A percentile compares a stretch with the other conserved stretches of the same genome.
These are phyloP conservation scores for Spicauda simplicius DNA, from an alignment of 2,888 invertebrate genomes.

Conservation along the genomic window DNA sequence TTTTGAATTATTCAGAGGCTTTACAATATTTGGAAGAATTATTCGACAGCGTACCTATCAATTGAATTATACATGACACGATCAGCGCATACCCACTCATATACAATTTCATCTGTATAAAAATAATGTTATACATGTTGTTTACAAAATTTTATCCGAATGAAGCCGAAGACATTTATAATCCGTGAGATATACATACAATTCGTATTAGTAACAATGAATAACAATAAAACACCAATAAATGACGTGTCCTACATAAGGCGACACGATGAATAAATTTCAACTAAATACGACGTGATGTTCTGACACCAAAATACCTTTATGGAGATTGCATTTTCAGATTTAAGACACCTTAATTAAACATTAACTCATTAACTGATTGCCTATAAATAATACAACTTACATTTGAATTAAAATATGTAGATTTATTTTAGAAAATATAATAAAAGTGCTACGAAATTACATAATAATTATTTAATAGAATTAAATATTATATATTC, in stretches of 20 bases:
- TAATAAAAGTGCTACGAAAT: no score
- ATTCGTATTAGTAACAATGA: constrained; percentile 49
- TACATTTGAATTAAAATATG: no score
- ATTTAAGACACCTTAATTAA: neutral
- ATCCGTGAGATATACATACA: constrained; percentile 43
- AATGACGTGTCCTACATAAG: constrained; percentile 46
- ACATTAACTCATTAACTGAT: no score
- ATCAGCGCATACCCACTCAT: constrained; percentile 51
- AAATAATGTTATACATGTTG: constrained; percentile 66
- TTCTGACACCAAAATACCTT: constrained; percentile 32
- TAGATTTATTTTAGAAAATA: no score
- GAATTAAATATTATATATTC: no score
- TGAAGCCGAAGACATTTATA: constrained; percentile 37
- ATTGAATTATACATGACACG: constrained; percentile 53
- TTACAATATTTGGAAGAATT: constrained; percentile 84
- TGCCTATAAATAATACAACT: no score
- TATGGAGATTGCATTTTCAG: neutral
- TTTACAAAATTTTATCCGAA: constrained; percentile 42
- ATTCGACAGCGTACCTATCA: constrained; percentile 62
- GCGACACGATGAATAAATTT: constrained; percentile 47
- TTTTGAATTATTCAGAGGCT: constrained; percentile 85
- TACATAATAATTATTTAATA: no score
- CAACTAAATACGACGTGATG: constrained; percentile 46
- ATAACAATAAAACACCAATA: constrained; percentile 57
- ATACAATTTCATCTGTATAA: constrained; percentile 54